Conservation (phyloP, 1,140 invertebrate genomes). For the Yoshiicerus persimilis region DNA sequence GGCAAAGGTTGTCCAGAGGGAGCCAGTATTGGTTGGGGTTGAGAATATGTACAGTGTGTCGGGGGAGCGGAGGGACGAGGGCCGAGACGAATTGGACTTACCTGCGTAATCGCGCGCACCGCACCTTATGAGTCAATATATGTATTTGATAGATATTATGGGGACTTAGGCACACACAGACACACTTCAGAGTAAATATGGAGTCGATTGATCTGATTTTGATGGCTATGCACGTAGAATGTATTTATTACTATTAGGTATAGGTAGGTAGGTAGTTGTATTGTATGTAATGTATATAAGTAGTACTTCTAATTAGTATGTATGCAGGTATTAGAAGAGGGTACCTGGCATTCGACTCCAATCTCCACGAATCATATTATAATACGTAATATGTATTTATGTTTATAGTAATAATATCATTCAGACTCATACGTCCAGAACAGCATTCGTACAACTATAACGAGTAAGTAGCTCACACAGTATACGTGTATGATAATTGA, state of each 20-base stretch:
- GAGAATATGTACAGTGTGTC: not conserved
- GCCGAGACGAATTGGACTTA: not conserved
- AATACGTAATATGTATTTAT: not conserved
- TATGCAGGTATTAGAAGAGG: not conserved
- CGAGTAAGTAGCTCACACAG: not conserved
- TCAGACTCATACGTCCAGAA: conserved; percentile 18
- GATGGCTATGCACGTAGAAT: conserved; percentile 21
- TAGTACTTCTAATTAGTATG: not conserved
- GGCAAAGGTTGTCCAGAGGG: not conserved
- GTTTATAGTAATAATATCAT: not conserved
- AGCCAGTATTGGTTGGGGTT: not conserved
- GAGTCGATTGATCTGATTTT: conserved; percentile 10
- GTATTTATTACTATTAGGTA: not conserved
- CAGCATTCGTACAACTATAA: conserved; percentile 11
- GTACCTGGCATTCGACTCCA: conserved; percentile 17
- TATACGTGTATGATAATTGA: conserved; percentile 2
- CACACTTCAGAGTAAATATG: conserved; percentile 7
- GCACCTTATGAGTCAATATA: conserved; percentile 12
- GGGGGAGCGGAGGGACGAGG: not conserved
- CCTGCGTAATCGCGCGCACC: not conserved
- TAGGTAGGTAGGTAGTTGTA: not conserved
- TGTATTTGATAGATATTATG: conserved; percentile 7
- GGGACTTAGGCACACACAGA: conserved; percentile 20
- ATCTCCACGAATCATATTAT: conserved; percentile 13
- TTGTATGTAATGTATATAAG: conserved; percentile 25